Conservation (phyloP, 2,888 invertebrate genomes). For the Plagodis pulveraria region DNA sequence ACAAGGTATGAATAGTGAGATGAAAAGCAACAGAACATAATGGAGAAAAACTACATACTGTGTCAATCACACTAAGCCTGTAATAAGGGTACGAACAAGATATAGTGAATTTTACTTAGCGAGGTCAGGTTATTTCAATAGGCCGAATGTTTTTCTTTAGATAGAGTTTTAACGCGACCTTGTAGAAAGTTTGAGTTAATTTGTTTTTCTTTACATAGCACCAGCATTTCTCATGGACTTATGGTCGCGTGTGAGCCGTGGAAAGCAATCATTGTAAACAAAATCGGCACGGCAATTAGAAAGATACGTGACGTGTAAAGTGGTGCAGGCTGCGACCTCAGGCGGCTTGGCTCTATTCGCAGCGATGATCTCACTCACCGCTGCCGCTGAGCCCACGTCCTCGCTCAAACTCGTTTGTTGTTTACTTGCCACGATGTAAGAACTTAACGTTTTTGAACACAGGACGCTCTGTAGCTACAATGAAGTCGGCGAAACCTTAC, state of each 20-base stretch:
- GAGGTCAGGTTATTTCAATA: neutral
- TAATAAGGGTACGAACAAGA: neutral
- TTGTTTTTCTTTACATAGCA: constrained; percentile 43
- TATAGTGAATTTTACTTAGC: neutral
- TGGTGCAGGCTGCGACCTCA: constrained; percentile 79
- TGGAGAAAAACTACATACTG: neutral
- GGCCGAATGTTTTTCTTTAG: neutral
- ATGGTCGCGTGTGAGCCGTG: constrained; percentile 56
- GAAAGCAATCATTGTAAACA: constrained; percentile 64
- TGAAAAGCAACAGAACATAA: neutral
- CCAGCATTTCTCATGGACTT: constrained; percentile 46
- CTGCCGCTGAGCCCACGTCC: constrained; percentile 73
- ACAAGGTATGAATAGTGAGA: too few species aligned
- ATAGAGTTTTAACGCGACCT: constrained; percentile 17
- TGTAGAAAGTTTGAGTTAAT: constrained; percentile 22
- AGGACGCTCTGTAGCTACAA: constrained; percentile 63
- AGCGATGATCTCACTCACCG: constrained; percentile 74
- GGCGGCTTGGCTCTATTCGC: constrained; percentile 64
- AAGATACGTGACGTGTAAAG: constrained; percentile 73
- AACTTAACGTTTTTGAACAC: constrained; percentile 71
- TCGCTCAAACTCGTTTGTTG: constrained; percentile 80
- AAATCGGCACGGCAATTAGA: constrained; percentile 73
- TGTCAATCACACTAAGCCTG: neutral
- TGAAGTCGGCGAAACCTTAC: constrained; percentile 53
- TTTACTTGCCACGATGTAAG: constrained; percentile 74